phyloP scores from a whole-genome alignment of 2,113 vertebrate genomes.

The Alosa alosa region DNA sequence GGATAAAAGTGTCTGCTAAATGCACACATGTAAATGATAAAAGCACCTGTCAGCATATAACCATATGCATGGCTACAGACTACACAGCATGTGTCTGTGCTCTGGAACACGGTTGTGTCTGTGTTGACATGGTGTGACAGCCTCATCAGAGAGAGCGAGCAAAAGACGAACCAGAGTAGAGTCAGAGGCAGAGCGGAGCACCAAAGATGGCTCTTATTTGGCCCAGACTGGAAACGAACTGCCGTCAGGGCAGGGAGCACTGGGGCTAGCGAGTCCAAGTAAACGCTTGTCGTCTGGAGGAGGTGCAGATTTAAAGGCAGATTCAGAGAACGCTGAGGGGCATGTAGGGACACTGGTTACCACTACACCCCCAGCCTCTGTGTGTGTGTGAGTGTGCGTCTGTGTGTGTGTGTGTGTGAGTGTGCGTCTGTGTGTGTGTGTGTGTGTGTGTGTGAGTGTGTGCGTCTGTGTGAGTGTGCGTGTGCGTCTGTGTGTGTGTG shows the following conservation, averaged over 20 bases:
- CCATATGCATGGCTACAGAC: background rate
- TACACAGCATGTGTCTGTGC: background rate
- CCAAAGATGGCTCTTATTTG: background rate
- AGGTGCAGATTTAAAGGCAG: background rate
- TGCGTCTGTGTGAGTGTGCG: too few relatives aligned
- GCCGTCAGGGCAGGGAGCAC: background rate
- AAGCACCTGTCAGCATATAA: background rate
- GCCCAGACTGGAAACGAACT: background rate
- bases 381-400: background rate
- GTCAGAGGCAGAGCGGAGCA: too few relatives aligned
- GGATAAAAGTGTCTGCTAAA: too few relatives aligned
- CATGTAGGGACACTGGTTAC: background rate
- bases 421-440: too few relatives aligned
- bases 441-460: too few relatives aligned
- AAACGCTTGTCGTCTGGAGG: background rate
- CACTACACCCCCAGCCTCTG: background rate
- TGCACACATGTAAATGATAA: background rate
- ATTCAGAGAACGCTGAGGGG: background rate
- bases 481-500: too few relatives aligned
- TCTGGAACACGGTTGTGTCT: background rate
- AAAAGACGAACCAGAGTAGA: background rate
- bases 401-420: too few relatives aligned
- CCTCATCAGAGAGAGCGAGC: background rate
- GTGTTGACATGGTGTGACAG: background rate
- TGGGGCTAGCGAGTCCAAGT: background rate